A percentile compares a stretch with the other conserved stretches of the same genome.
These are phyloP conservation scores for Steinernema feltiae DNA, from an alignment of 1,140 invertebrate genomes.

Conservation along the genomic window DNA sequence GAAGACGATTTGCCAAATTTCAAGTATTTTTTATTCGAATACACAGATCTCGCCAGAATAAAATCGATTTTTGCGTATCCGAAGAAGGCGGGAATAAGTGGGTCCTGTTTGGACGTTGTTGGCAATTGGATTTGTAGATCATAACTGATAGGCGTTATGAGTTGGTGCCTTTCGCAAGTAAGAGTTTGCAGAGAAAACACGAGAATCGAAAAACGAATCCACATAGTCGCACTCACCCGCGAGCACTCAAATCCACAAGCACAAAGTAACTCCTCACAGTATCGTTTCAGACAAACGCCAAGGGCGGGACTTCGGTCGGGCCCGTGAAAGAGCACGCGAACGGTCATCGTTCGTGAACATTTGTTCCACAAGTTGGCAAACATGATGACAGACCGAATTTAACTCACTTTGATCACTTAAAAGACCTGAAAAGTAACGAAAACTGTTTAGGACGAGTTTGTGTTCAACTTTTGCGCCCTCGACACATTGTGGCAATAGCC, in stretches of 20 bases:
- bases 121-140: background rate
- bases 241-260: background rate
- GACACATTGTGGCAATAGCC: no score
- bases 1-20: no score
- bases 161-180: background rate
- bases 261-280: background rate
- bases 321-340: background rate
- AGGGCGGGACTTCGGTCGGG: background rate
- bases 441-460: no score
- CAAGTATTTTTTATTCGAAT: background rate
- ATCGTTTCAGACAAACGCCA: slow-evolving; percentile 10
- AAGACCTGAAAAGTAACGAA: background rate
- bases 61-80: background rate
- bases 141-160: background rate
- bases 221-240: background rate
- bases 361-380: slow-evolving; percentile 5
- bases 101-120: background rate
- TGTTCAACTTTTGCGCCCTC: no score
- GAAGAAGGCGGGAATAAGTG: background rate
- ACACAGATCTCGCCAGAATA: background rate
- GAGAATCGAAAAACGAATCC: background rate
- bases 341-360: background rate
- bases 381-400: background rate
- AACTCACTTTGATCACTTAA: background rate
- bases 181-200: background rate